phyloP scores from a whole-genome alignment of 2,797 vertebrate genomes.

The Hoplostethus mediterraneus region DNA sequence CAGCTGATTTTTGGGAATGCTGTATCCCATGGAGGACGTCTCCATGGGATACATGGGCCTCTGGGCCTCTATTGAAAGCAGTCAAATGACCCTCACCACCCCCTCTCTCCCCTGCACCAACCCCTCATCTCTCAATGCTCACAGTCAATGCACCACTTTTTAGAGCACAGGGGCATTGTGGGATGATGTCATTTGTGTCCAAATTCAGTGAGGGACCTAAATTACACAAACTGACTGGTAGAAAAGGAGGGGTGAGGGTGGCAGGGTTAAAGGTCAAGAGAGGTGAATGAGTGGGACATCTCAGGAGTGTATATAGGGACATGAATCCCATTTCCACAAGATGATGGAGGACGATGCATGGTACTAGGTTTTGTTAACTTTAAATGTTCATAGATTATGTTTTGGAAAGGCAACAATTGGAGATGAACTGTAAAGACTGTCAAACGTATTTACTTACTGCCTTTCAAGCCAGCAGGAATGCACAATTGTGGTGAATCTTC shows the following conservation, averaged over 20 bases:
- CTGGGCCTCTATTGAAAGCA: slow-evolving; percentile 71
- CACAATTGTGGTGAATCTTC: no score
- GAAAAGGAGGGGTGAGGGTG: slow-evolving; percentile 44
- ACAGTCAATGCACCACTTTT: slow-evolving; percentile 58
- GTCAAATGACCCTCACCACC: slow-evolving; percentile 53
- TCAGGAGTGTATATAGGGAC: background rate
- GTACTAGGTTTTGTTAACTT: no score
- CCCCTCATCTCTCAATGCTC: slow-evolving; percentile 11
- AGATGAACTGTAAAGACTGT: no score
- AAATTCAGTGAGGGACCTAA: slow-evolving; percentile 66
- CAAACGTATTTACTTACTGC: no score
- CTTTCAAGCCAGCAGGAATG: no score
- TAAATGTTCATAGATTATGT: no score
- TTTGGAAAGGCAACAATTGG: no score
- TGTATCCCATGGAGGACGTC: slow-evolving; percentile 81
- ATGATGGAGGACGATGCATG: background rate
- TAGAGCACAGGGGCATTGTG: slow-evolving; percentile 73
- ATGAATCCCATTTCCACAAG: background rate
- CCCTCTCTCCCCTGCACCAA: slow-evolving; percentile 59
- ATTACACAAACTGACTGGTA: slow-evolving; percentile 71
- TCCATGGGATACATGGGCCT: background rate
- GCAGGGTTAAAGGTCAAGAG: slow-evolving; percentile 27
- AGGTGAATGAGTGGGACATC: slow-evolving; percentile 3
- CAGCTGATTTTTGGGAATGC: slow-evolving; percentile 85
- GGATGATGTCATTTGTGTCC: slow-evolving; percentile 84